phyloP scores from a whole-genome alignment of 92 coral and sea anemone species.

The Heteractis magnifica region DNA sequence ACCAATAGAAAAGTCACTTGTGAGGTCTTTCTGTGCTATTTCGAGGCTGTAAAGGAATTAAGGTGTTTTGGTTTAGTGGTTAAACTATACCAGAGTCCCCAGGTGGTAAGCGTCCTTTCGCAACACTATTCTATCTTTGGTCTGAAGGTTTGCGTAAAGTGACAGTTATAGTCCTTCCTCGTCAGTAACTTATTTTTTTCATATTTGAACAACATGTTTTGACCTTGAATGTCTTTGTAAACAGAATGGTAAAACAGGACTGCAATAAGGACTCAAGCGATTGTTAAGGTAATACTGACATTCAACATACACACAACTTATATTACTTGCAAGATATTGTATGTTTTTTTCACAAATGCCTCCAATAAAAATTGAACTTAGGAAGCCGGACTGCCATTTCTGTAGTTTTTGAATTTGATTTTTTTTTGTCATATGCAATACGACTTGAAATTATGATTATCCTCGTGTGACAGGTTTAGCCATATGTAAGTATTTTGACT shows the following conservation, averaged over 20 bases:
- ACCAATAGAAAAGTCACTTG: constrained; percentile 9
- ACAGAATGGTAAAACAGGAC: background rate
- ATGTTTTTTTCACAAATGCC: no score
- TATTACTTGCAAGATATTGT: no score
- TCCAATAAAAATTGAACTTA: no score
- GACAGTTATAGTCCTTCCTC: background rate
- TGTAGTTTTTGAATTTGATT: no score
- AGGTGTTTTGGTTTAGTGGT: constrained; percentile 21
- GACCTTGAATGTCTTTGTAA: background rate
- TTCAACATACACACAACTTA: background rate
- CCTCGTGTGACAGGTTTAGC: background rate
- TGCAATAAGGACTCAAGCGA: background rate
- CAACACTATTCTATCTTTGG: constrained; percentile 24
- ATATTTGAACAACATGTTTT: background rate
- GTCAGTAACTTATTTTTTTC: background rate
- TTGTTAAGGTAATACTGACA: background rate
- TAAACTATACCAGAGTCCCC: background rate
- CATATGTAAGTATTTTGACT: constrained; percentile 6
- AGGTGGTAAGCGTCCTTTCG: constrained; percentile 35
- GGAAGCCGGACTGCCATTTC: no score
- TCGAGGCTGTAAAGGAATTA: background rate
- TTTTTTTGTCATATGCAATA: no score
- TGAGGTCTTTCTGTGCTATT: background rate
- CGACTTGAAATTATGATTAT: no score
- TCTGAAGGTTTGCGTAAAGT: background rate